A percentile compares a stretch with the other conserved stretches of the same genome.
These are phyloP conservation scores for Saccostrea echinata DNA, from an alignment of 1,140 invertebrate species.

Conservation along the genomic window DNA sequence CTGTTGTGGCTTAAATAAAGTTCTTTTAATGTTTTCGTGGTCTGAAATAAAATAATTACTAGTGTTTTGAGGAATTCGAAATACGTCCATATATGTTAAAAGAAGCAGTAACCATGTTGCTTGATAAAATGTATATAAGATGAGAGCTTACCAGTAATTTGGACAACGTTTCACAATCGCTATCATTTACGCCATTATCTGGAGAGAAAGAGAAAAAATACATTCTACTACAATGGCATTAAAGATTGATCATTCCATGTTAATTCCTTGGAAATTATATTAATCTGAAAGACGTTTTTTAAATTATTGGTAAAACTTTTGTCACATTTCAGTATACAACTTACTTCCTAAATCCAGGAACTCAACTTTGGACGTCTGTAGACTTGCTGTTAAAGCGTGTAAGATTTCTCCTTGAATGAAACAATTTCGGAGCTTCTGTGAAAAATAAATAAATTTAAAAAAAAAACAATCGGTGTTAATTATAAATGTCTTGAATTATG, in stretches of 20 bases:
- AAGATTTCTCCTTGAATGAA: background rate
- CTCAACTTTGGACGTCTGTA: background rate
- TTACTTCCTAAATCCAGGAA: background rate
- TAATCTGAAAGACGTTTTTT: too few species aligned
- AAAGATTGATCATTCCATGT: too few species aligned
- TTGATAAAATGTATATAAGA: too few species aligned
- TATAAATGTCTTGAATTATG: too few species aligned
- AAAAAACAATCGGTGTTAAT: too few species aligned
- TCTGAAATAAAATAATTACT: background rate
- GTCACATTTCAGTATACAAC: background rate
- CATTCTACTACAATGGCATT: too few species aligned
- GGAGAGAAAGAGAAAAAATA: background rate
- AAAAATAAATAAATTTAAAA: too few species aligned
- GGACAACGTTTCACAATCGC: background rate
- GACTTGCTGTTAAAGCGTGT: background rate
- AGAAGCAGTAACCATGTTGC: too few species aligned
- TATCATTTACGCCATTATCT: background rate
- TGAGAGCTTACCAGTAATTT: background rate
- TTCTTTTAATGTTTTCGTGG: background rate
- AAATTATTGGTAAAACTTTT: background rate
- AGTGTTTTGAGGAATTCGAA: background rate
- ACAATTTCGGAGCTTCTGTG: background rate
- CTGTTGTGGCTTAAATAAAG: conserved; percentile 20
- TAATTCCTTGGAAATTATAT: too few species aligned
- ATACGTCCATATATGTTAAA: background rate